Percentiles rank a stretch among this genome's conserved stretches.
phyloP scores from a whole-genome alignment of 2,113 vertebrate genomes.

The Toxotes jaculatrix region DNA sequence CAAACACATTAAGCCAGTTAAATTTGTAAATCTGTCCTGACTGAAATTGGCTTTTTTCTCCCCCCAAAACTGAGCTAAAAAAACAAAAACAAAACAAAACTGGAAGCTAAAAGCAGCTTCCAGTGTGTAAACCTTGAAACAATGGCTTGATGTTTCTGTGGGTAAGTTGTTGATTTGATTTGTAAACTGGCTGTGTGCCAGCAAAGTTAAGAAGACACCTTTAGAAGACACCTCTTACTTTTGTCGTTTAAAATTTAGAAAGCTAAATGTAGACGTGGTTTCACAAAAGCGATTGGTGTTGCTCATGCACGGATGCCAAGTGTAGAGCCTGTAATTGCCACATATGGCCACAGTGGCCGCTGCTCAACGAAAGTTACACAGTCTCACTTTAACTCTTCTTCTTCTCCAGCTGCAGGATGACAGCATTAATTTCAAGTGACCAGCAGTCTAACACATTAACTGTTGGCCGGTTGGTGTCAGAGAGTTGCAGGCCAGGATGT shows the following conservation, averaged over 20 bases:
- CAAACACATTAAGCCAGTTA: not conserved
- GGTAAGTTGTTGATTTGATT: not conserved
- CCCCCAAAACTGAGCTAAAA: too few relatives aligned
- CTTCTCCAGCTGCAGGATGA: slow-evolving; percentile 89
- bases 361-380: slow-evolving; percentile 29
- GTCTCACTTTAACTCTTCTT: slow-evolving; percentile 82
- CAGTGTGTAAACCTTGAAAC: not conserved
- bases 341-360: slow-evolving; percentile 1
- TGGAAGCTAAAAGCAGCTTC: too few relatives aligned
- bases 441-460: slow-evolving; percentile 89
- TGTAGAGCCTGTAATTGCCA: not conserved
- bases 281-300: not conserved
- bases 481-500: slow-evolving; percentile 57
- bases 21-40: too few relatives aligned
- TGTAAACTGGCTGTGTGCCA: not conserved
- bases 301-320: not conserved
- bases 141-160: not conserved
- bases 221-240: too few relatives aligned
- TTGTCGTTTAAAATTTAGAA: too few relatives aligned
- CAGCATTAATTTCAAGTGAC: slow-evolving; percentile 89
- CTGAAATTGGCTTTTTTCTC: too few relatives aligned
- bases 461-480: slow-evolving; percentile 88
- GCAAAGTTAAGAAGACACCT: not conserved
- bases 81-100: too few relatives aligned
- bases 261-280: not conserved